Evolutionary conservation across 2,797 vertebrate genomes (phyloP).

Genomic region (Gallinago nigripennis): DNA sequence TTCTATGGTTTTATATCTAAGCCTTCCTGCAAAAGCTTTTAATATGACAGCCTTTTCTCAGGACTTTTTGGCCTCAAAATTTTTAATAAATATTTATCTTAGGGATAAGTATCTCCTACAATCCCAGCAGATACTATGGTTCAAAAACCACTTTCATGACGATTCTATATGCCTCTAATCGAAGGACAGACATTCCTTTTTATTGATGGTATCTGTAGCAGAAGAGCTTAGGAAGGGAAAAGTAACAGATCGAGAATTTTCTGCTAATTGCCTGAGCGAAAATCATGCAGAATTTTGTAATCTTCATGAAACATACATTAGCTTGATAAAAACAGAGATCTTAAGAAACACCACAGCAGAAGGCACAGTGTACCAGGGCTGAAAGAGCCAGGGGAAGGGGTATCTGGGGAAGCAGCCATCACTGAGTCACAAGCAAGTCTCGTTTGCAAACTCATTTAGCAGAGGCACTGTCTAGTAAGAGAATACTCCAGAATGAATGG

Average conservation of each 20-base stretch:
- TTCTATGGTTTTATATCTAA: not conserved
- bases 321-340: not conserved
- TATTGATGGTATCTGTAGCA: not conserved
- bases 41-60: not conserved
- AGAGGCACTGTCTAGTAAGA: not conserved
- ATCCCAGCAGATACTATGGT: not conserved
- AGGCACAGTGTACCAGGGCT: not conserved
- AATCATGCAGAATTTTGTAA: not conserved
- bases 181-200: not conserved
- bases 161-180: not conserved
- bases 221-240: not conserved
- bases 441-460: not conserved
- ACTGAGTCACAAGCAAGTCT: rapidly evolving
- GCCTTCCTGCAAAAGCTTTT: not conserved
- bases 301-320: not conserved
- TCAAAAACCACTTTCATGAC: not conserved
- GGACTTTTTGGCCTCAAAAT: not conserved
- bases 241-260: not conserved
- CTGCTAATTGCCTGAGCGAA: not conserved
- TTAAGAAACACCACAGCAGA: not conserved
- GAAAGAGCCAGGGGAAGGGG: rapidly evolving
- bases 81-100: not conserved
- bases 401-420: not conserved
- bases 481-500: not conserved
- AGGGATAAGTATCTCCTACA: not conserved